A percentile compares a stretch with the other conserved stretches of the same genome.
Evolutionary conservation across 2,113 vertebrate genomes (phyloP).

Genomic region (Salvelinus sp.): DNA sequence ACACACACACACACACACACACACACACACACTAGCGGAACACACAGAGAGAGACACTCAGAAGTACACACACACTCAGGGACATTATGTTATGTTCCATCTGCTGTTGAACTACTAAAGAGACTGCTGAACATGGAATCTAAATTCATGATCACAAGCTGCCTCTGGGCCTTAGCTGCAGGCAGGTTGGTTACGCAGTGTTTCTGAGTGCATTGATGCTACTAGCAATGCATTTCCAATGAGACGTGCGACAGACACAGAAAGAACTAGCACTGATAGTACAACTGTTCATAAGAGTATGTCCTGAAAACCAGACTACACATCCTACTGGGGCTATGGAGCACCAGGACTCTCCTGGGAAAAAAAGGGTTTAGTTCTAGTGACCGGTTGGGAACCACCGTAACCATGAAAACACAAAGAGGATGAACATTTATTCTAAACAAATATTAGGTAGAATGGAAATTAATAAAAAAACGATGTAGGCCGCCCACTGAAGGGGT

Average conservation of each 20-base stretch:
- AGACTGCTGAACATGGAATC: conserved; percentile 25
- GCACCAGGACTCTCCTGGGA: too few relatives aligned
- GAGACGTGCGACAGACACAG: conserved; percentile 3
- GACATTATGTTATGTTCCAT: neutral
- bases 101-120: conserved; percentile 17
- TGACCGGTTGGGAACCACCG: too few relatives aligned
- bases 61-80: neutral
- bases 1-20: neutral
- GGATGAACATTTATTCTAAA: too few relatives aligned
- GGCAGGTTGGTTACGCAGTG: conserved; percentile 43
- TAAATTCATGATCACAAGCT: conserved; percentile 49
- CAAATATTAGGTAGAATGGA: too few relatives aligned
- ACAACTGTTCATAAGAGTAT: neutral
- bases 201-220: conserved; percentile 31
- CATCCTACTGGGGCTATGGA: too few relatives aligned
- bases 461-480: too few relatives aligned
- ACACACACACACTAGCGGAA: neutral
- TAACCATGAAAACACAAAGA: too few relatives aligned
- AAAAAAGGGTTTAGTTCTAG: too few relatives aligned
- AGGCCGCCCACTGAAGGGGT: too few relatives aligned
- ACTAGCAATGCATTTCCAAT: conserved; percentile 21
- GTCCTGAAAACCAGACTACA: too few relatives aligned
- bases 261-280: conserved; percentile 15
- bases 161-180: conserved; percentile 43
- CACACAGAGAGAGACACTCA: neutral